Evolutionary conservation across 2,888 invertebrate genomes (phyloP), one percentile per base, ranked within the genome.

Genomic region (Drosophila ezoana): DNA sequence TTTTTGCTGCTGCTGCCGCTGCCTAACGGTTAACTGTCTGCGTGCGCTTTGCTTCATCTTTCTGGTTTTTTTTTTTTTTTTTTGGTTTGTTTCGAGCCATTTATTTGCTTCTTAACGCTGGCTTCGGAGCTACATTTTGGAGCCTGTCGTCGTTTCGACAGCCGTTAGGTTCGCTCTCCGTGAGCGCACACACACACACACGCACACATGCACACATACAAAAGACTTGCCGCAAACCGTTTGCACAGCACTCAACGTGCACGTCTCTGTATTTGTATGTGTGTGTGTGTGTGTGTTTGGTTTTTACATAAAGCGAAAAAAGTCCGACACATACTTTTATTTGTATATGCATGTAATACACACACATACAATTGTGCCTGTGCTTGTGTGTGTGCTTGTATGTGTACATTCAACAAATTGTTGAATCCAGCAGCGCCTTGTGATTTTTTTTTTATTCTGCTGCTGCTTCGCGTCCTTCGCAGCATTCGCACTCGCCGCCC

Each of bases 331-430:
- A 58, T 53, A 71, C 51, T 54, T 64, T 75, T 75, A 75, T 57
- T 67, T 67, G 68, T 67, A 72, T 62, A 63, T 68, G 40, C 53
- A 52, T 69, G 32, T 67, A 40, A 59, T 44, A 23, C 5, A 57
- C 20, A 64, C 60, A 43, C 28, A 65, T 10, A 65, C 18, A 58
- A 37, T 8, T 8, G 28, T 8, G 28, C 28, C 8, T 8, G 23
- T 4, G 23, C 5, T 28, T 51, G 38, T 32, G 11, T 47, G 45
- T 60, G 18, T 57, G 8, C 54, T 45, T 65, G 20, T 64, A 54
- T 64, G 35, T 70, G 73, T 72, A 87, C 77, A 86, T 89, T 87
- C 88, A 88, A 88, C 88, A 88, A 88, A 79, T 88, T 88, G 89
- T 87, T 88, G 88, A 87, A 84, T 84, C 77, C 82, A 84, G 74